These are phyloP conservation scores for Tetragonisca angustula DNA, from an alignment of 2,888 invertebrate species.

Conservation along the genomic window DNA sequence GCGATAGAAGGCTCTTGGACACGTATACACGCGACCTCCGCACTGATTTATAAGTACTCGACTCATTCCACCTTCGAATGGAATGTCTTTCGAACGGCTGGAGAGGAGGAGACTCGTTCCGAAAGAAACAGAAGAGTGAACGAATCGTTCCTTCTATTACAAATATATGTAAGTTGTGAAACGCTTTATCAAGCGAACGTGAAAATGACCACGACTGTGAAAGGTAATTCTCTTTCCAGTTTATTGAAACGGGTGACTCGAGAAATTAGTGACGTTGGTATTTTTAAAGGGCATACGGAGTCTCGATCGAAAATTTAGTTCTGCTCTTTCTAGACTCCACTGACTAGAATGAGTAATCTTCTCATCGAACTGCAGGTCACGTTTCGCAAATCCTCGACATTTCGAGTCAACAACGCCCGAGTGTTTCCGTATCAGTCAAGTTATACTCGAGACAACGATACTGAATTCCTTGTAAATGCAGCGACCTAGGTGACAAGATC, in stretches of 20 bases:
- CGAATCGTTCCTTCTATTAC: not conserved
- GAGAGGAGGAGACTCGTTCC: not conserved
- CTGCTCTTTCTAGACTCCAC: not conserved
- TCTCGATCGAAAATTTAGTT: not conserved
- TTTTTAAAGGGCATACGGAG: not conserved
- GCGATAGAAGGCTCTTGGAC: not conserved
- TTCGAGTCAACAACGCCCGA: not conserved
- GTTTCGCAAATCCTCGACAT: constrained; percentile 1
- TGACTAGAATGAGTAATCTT: not conserved
- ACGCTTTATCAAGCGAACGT: not conserved
- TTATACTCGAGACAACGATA: not conserved
- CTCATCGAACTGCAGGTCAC: not conserved
- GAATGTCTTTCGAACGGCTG: not conserved
- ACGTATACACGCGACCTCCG: not conserved
- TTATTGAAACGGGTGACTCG: not conserved
- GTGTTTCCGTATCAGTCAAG: constrained; percentile 1
- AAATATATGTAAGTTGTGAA: not conserved
- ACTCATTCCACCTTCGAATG: not conserved
- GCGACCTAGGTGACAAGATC: not conserved
- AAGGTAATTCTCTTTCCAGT: not conserved
- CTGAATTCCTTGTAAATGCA: not conserved
- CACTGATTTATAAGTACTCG: not conserved
- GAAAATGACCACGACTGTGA: not conserved
- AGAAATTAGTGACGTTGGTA: not conserved
- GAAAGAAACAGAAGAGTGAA: no score